A percentile compares a stretch with the other conserved stretches of the same genome.
Evolutionary conservation across 2,797 vertebrate genomes (phyloP).

Genomic region (Balearica regulorum): DNA sequence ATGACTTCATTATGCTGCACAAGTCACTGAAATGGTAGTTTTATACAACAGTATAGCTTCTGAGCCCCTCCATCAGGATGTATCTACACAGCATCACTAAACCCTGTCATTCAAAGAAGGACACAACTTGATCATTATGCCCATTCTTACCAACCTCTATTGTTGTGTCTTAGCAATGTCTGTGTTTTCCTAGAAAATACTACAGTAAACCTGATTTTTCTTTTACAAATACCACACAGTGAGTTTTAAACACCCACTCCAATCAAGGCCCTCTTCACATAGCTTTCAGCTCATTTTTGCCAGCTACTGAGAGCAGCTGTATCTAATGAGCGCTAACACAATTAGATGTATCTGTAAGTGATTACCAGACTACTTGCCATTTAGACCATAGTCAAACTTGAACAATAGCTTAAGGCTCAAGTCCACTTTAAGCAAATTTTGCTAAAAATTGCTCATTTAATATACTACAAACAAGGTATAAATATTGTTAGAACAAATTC

Average conservation of each 20-base stretch:
- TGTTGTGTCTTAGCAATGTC: background rate
- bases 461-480: background rate
- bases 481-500: background rate
- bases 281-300: background rate
- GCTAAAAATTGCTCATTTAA: background rate
- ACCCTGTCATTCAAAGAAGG: background rate
- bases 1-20: background rate
- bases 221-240: background rate
- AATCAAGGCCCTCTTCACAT: background rate
- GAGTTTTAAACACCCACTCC: slow-evolving; percentile 7
- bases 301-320: background rate
- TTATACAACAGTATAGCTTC: background rate
- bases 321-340: background rate
- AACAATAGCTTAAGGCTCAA: background rate
- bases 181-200: background rate
- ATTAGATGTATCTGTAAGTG: background rate
- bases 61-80: background rate
- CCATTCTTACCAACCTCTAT: background rate
- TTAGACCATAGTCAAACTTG: background rate
- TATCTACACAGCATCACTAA: background rate
- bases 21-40: background rate
- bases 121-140: background rate
- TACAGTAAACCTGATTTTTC: background rate
- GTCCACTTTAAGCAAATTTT: background rate
- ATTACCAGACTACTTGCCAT: background rate